Evolutionary conservation across 2,113 vertebrate genomes (phyloP).

Genomic region (Pungitius pungitius): DNA sequence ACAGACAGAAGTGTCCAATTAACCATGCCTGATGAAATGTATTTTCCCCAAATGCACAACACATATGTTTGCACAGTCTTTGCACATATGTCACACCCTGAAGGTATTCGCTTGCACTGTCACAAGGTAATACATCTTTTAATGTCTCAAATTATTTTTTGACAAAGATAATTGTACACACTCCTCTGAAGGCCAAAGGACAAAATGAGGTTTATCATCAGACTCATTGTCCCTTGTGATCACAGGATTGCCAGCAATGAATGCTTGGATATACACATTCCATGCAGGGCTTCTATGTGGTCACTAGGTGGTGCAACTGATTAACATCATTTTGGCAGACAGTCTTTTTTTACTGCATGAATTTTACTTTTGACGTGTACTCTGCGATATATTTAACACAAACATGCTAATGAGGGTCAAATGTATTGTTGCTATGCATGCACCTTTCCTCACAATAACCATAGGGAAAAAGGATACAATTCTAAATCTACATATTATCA

Average conservation of each 20-base stretch:
- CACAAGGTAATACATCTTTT: background rate
- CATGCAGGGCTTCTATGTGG: background rate
- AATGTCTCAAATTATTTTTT: background rate
- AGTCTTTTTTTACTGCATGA: too few species aligned
- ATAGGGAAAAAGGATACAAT: background rate
- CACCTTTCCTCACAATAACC: background rate
- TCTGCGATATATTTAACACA: background rate
- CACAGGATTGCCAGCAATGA: background rate
- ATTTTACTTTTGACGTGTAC: background rate
- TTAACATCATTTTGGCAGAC: background rate
- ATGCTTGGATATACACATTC: background rate
- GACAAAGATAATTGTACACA: background rate
- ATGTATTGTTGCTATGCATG: background rate
- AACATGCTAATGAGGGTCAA: background rate
- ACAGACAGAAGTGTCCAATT: background rate
- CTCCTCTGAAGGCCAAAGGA: background rate
- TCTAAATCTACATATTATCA: background rate
- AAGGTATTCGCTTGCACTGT: background rate
- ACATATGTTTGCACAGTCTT: background rate
- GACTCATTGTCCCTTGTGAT: background rate
- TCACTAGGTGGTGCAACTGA: conserved; percentile 43
- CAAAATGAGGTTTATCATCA: background rate
- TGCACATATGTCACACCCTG: background rate
- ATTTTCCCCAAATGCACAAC: background rate
- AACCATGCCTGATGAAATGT: background rate